Evolutionary conservation across 2,797 vertebrate species (phyloP).

Genomic region (Acipenser ruthenus): DNA sequence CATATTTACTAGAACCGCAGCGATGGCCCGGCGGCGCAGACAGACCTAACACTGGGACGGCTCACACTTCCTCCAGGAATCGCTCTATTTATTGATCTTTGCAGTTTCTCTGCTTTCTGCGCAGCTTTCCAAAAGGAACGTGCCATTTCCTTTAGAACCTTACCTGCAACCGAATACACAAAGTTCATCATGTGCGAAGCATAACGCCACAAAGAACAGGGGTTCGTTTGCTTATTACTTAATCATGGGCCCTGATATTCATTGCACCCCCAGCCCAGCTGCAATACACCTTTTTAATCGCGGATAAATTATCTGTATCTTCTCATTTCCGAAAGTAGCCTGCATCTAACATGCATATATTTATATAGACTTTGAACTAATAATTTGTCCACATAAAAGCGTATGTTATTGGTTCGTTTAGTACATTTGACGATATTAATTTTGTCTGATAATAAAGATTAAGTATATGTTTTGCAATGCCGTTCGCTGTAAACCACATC

Average conservation of each 20-base stretch:
- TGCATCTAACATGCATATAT: too few relatives aligned
- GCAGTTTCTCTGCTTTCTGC: constrained; percentile 30
- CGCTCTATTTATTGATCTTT: constrained; percentile 45
- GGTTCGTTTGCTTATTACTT: constrained; percentile 54
- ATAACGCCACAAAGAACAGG: constrained; percentile 57
- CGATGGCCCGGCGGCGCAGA: constrained; percentile 45
- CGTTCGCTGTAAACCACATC: too few relatives aligned
- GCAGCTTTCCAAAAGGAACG: constrained; percentile 40
- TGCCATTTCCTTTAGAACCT: constrained; percentile 64
- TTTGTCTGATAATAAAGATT: too few relatives aligned
- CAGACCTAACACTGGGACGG: constrained; percentile 21
- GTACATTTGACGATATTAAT: too few relatives aligned
- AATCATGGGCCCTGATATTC: constrained; percentile 45
- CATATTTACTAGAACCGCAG: constrained; percentile 53
- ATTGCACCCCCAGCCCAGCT: too few relatives aligned
- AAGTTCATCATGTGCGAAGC: constrained; percentile 44
- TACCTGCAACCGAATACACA: constrained; percentile 38
- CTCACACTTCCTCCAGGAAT: constrained; percentile 27
- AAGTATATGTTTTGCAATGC: too few relatives aligned
- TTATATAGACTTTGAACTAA: too few relatives aligned
- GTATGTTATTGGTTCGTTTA: too few relatives aligned
- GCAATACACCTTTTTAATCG: too few relatives aligned
- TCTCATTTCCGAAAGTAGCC: too few relatives aligned
- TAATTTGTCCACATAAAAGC: too few relatives aligned
- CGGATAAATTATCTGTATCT: too few relatives aligned